Base-by-base conservation (phyloP, 2,888 invertebrate species). In the Gymnocheta viridis region DNA sequence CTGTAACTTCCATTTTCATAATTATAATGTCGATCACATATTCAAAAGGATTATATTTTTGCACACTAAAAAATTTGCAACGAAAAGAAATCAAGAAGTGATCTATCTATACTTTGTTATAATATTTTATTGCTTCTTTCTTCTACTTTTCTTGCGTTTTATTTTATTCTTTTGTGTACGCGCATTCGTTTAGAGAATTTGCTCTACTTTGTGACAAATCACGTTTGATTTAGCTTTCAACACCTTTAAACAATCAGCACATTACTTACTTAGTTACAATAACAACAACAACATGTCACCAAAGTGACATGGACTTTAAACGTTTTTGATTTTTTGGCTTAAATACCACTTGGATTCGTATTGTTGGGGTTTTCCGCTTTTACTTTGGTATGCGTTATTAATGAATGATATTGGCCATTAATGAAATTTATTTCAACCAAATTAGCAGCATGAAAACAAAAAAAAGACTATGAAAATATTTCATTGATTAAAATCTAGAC, bases 121-220 rank as follows among this genome's bases (percentile, higher is more conserved):
- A 66, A 69, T 72, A 64, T 66, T 74, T 82, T 76, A 84, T 74
- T 29, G 60, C 66, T 58, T 60, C 19, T 49, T 47, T 74, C 66
- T 76, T 38, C 27, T 35, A 62, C 56, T 56, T 54, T 51, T 29
- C 19, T 41, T 10, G 10, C 17, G 10, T 51, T 41, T 49, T 35
- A 19, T 17, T 35, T 10, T 51, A 24, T 56, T 27, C 24, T 27
- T 12, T 10, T 35, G 58, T 69, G 29, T 24, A 24, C 35, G 6
- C 10, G 17, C 1, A 22, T 56, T 10, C 14, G 5, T 60, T 51
- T 19, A 12, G 12, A 78, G 64, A 76, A 76, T 85, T 83, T 85
- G 86, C 86, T 86, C 86, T 56, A 86, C 72, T 82, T 86, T 73
- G 54, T 58, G 77, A 85, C 85, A 86, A 82, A 84, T 81, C 86